These are phyloP conservation scores for Nomada fucata DNA, from an alignment of 2,888 invertebrate genomes.

Conservation along the genomic window DNA sequence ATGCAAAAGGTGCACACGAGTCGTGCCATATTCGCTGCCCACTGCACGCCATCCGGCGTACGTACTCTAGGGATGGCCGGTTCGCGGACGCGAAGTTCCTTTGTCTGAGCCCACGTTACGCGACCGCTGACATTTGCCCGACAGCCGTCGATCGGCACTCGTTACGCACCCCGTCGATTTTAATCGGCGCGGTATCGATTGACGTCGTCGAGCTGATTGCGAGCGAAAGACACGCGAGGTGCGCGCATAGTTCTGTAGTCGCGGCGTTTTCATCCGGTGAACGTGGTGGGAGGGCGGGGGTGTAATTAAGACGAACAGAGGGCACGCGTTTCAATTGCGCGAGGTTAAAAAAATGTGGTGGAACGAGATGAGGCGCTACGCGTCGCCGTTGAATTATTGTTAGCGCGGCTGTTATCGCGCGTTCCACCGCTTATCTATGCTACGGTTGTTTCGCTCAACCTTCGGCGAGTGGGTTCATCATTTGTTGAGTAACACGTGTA, in stretches of 20 bases:
- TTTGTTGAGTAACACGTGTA: too few species aligned
- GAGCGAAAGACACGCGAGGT: not conserved
- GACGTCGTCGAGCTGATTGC: constrained; percentile 9
- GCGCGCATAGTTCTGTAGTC: not conserved
- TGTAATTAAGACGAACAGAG: constrained; percentile 23
- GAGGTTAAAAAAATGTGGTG: not conserved
- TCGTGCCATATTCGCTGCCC: constrained; percentile 67
- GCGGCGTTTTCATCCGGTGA: not conserved
- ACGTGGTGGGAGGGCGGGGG: not conserved
- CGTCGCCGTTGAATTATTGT: not conserved
- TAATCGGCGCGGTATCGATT: constrained; percentile 40
- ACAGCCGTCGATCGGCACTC: constrained; percentile 34
- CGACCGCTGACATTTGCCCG: constrained; percentile 44
- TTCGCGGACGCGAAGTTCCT: constrained; percentile 54
- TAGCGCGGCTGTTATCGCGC: not conserved
- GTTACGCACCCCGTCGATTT: constrained; percentile 19
- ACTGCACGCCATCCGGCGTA: constrained; percentile 62
- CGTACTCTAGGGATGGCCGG: constrained; percentile 23
- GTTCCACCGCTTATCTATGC: too few species aligned
- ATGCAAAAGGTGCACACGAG: constrained; percentile 58
- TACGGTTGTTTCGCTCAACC: too few species aligned
- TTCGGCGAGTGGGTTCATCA: not conserved
- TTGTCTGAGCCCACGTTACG: constrained; percentile 58
- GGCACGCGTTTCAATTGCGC: not conserved
- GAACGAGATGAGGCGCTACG: not conserved